These are phyloP conservation scores for Drosophila ogumai DNA, from an alignment of 1,140 invertebrate genomes.

Conservation along the genomic window DNA sequence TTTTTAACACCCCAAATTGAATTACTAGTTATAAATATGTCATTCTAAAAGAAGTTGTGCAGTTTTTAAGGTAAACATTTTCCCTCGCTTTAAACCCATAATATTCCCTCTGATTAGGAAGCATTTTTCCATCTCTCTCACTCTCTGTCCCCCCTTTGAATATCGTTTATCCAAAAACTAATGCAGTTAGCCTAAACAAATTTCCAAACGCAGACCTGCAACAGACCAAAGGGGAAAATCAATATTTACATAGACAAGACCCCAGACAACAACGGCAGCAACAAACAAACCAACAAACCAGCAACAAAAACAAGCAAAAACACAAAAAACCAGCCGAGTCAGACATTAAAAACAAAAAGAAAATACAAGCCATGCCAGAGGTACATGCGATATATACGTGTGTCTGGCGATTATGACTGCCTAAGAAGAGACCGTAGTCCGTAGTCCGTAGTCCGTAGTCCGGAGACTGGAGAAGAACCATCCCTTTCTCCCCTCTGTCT, in stretches of 20 bases:
- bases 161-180: constrained; percentile 22
- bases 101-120: background rate
- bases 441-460: background rate
- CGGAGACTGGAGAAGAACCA: constrained; percentile 2
- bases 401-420: constrained; percentile 52
- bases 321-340: constrained; percentile 53
- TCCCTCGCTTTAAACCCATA: background rate
- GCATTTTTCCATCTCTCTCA: background rate
- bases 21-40: background rate
- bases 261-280: constrained; percentile 43
- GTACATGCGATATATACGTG: constrained; percentile 13
- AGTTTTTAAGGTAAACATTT: background rate
- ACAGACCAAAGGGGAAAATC: constrained; percentile 58
- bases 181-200: constrained; percentile 68
- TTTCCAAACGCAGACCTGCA: constrained; percentile 25
- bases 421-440: constrained; percentile 8
- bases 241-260: constrained; percentile 73
- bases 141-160: background rate
- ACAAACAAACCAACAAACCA: constrained; percentile 47
- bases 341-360: constrained; percentile 68
- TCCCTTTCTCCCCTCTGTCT: constrained; percentile 10
- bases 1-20: too few relatives aligned
- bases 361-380: constrained; percentile 15
- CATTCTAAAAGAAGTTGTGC: background rate
- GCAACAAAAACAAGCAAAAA: constrained; percentile 23